phyloP scores from a whole-genome alignment of 2,113 vertebrate genomes.

The Alethe diademata region DNA sequence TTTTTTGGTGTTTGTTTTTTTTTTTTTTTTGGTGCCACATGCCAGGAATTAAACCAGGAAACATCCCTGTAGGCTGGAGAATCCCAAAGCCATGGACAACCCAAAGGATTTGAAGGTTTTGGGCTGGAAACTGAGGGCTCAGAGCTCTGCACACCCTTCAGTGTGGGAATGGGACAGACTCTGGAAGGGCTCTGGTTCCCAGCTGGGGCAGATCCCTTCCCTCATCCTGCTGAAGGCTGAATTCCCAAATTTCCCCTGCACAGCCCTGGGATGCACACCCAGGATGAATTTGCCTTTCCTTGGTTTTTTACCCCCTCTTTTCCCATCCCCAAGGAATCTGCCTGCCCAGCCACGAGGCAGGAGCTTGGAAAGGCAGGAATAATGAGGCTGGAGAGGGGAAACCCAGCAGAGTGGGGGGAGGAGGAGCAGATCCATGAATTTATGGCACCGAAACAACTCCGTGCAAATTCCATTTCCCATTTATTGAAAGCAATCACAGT shows the following conservation, averaged over 20 bases:
- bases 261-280: not conserved
- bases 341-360: not conserved
- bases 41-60: not conserved
- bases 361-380: not conserved
- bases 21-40: not conserved
- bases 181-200: too few relatives aligned
- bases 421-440: not conserved
- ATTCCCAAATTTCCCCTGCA: not conserved
- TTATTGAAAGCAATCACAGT: constrained; percentile 75
- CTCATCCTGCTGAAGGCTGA: fast-evolving
- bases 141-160: not conserved
- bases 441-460: not conserved
- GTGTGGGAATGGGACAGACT: too few relatives aligned
- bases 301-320: not conserved
- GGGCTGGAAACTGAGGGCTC: not conserved
- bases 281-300: not conserved
- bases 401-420: fast-evolving
- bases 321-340: not conserved
- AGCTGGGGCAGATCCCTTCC: too few relatives aligned
- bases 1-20: not conserved
- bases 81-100: fast-evolving
- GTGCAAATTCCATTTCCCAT: constrained; percentile 34
- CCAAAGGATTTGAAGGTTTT: not conserved
- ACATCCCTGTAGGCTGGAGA: not conserved
- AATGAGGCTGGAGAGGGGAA: not conserved